phyloP scores from a whole-genome alignment of 1,140 invertebrate species.

The Drosophila sturtevanti region DNA sequence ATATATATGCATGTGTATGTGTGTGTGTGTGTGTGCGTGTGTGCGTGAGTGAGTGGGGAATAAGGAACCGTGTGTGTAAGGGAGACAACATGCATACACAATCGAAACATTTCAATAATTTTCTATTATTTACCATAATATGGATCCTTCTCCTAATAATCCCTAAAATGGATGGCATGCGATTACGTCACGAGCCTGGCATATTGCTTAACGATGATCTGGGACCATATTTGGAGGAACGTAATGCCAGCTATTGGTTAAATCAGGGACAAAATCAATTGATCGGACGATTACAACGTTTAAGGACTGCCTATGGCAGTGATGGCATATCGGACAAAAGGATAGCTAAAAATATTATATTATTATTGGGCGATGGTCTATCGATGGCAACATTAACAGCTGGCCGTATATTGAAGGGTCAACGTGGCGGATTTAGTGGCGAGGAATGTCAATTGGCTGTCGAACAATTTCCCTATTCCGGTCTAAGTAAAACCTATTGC shows the following conservation, averaged over 20 bases:
- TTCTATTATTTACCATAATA: neutral
- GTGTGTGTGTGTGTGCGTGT: too few species aligned
- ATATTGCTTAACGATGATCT: neutral
- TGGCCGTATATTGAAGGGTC: slow-evolving; percentile 87
- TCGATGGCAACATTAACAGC: slow-evolving; percentile 88
- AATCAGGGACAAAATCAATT: slow-evolving; percentile 50
- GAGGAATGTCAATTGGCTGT: slow-evolving; percentile 89
- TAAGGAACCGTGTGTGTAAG: too few species aligned
- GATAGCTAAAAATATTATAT: slow-evolving; percentile 87
- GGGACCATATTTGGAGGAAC: slow-evolving; percentile 22
- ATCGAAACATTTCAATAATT: neutral
- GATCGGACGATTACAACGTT: slow-evolving; percentile 32
- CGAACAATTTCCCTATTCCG: slow-evolving; percentile 89
- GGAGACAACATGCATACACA: too few species aligned
- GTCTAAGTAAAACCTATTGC: slow-evolving; percentile 87
- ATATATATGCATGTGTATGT: too few species aligned
- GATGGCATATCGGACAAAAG: slow-evolving; percentile 16
- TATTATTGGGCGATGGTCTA: slow-evolving; percentile 92
- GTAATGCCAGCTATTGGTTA: slow-evolving; percentile 45
- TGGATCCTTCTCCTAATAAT: neutral
- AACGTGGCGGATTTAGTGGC: slow-evolving; percentile 84
- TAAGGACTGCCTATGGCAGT: neutral
- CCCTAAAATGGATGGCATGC: neutral
- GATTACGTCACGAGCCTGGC: neutral
- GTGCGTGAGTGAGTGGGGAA: too few species aligned